Conservation (phyloP, 2,797 vertebrate species). For the Prionace glauca region DNA sequence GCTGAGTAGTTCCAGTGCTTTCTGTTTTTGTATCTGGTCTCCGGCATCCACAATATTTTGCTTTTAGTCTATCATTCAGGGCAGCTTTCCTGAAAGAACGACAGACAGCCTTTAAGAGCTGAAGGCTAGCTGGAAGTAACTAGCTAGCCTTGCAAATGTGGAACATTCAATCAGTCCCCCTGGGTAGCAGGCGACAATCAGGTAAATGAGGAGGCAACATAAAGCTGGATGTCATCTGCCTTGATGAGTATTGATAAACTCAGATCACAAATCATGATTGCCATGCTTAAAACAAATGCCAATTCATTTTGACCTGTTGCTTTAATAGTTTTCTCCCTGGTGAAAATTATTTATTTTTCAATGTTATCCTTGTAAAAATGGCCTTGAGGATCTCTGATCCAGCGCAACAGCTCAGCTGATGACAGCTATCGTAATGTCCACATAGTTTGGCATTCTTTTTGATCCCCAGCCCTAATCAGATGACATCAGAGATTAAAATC, state of each 20-base stretch:
- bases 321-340: neutral
- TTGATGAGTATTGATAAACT: too few relatives aligned
- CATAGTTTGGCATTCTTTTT: neutral
- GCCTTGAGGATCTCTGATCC: neutral
- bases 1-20: too few relatives aligned
- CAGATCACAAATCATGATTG: neutral
- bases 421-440: neutral
- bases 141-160: neutral
- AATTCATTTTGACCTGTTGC: neutral
- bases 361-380: neutral
- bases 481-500: constrained; percentile 10
- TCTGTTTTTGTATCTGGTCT: too few relatives aligned
- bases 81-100: too few relatives aligned
- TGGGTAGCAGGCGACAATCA: neutral
- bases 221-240: neutral
- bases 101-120: too few relatives aligned
- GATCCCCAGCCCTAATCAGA: neutral
- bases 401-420: neutral
- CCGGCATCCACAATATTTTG: too few relatives aligned
- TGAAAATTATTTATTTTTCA: neutral
- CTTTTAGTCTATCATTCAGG: too few relatives aligned
- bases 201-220: neutral
- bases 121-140: too few relatives aligned
- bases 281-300: neutral
- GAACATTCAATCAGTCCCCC: too few relatives aligned